Evolutionary conservation across 2,888 invertebrate genomes (phyloP), one percentile per base, ranked within the genome.

Genomic region (Dichetophora obliterata): DNA sequence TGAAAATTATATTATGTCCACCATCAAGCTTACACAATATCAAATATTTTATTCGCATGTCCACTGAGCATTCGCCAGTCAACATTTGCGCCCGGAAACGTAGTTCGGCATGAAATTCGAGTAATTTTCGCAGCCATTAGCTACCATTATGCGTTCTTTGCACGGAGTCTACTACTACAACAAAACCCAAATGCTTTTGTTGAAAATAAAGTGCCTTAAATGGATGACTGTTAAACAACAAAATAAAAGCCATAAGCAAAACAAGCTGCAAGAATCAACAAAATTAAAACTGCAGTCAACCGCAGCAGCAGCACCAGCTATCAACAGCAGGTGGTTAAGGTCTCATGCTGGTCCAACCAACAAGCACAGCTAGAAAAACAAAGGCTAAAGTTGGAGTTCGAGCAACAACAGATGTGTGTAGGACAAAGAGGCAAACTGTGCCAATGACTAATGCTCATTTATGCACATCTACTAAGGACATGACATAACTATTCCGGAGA

Each of bases 171-270:
- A 14, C 16, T 14, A 24, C 2, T 11, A 43, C 43, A 43, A 14
- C 43, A 43, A 14, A 52, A 70, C 19, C 37, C 6, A 54, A 70
- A 24, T 6, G 34, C 8, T 70, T 70, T 54, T 57, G 14, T 54
- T 70, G 34, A 57, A 70, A 70, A 68, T 68, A 50, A 68, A 68
- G 50, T 68, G 68, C 27, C 52, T 50, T 16, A 50, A 66, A 22
- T 37, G 37, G 34, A 63, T 34, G 19, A 9, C 5, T 9, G n/a
- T n/a, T n/a, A 66, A 43, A 43, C 1, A 59, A 59, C 27, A 59
- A 19, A 27, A 59, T n/a, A n/a, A 24, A 14, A 11, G 22, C 27
- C 14, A 27, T 59, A 59, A 24, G 27, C 27, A 59, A 59, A 19
- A 22, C 22, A 22, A 27, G 59, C 11, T 27, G 22, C 16, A 19